Evolutionary conservation across 2,797 vertebrate species (phyloP).

Genomic region (Chiroxiphia lanceolata): DNA sequence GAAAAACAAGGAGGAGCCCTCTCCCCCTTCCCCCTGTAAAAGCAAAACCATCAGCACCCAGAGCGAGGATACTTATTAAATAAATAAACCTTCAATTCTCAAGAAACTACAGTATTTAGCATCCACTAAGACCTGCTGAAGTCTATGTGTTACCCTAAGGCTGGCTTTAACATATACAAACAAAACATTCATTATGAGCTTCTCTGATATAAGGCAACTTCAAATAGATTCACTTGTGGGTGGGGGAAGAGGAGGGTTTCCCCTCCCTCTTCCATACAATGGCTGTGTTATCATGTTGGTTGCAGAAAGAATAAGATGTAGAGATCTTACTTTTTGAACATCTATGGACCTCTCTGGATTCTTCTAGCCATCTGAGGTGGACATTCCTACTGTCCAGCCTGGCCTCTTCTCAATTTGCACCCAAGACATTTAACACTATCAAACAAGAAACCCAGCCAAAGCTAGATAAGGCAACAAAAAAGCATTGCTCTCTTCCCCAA

Average conservation of each 20-base stretch:
- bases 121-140: constrained; percentile 60
- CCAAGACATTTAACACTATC: constrained; percentile 68
- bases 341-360: constrained; percentile 40
- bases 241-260: constrained; percentile 8
- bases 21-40: not conserved
- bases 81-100: constrained; percentile 61
- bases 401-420: constrained; percentile 62
- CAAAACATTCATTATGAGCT: constrained; percentile 77
- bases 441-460: constrained; percentile 79
- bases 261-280: constrained; percentile 51
- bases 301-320: constrained; percentile 51
- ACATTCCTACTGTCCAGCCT: constrained; percentile 51
- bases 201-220: constrained; percentile 81
- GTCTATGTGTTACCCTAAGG: constrained; percentile 71
- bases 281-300: constrained; percentile 66
- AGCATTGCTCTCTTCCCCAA: constrained; percentile 76
- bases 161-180: constrained; percentile 71
- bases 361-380: constrained; percentile 34
- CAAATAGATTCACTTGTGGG: constrained; percentile 69
- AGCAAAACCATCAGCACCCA: constrained; percentile 25
- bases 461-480: constrained; percentile 84
- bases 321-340: constrained; percentile 31
- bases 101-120: constrained; percentile 58
- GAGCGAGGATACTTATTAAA: constrained; percentile 20
- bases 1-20: constrained; percentile 51